These are phyloP conservation scores for Cyrtodaria siliqua DNA, from an alignment of 2,888 invertebrate genomes.

Conservation along the genomic window DNA sequence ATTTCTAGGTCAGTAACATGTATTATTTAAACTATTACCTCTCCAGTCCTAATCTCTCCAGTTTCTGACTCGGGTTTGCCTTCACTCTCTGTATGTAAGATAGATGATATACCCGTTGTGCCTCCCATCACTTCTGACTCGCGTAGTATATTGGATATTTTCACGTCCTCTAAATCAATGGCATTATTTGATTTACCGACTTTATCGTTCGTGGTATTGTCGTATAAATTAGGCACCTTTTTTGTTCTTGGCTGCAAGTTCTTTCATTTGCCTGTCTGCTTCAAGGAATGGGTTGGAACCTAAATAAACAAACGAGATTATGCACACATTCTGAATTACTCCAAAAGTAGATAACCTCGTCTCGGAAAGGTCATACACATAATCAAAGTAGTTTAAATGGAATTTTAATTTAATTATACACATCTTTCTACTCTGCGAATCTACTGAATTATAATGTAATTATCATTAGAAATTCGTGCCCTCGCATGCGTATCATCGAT, in stretches of 20 bases:
- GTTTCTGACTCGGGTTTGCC: conserved; percentile 1
- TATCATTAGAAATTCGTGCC: no score
- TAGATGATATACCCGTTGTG: conserved; percentile 54
- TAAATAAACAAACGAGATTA: conserved; percentile 17
- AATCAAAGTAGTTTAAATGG: no score
- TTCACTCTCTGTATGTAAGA: conserved; percentile 30
- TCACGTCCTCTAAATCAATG: conserved; percentile 61
- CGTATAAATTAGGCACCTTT: conserved; percentile 31
- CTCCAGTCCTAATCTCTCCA: background rate
- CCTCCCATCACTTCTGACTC: conserved; percentile 64
- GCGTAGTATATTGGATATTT: conserved; percentile 61
- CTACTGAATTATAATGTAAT: no score
- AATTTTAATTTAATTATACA: no score
- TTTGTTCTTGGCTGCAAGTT: conserved; percentile 57
- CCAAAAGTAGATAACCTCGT: no score
- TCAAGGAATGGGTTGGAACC: conserved; percentile 66
- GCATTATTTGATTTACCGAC: conserved; percentile 15
- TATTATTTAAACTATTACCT: background rate
- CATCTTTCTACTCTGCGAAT: no score
- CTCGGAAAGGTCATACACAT: no score
- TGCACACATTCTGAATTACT: no score
- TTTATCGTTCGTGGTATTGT: conserved; percentile 39
- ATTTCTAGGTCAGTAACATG: no score
- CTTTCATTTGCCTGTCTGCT: conserved; percentile 69
- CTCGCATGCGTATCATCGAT: no score